phyloP scores from a whole-genome alignment of 1,140 invertebrate species.

The Leptoteleia sp. region DNA sequence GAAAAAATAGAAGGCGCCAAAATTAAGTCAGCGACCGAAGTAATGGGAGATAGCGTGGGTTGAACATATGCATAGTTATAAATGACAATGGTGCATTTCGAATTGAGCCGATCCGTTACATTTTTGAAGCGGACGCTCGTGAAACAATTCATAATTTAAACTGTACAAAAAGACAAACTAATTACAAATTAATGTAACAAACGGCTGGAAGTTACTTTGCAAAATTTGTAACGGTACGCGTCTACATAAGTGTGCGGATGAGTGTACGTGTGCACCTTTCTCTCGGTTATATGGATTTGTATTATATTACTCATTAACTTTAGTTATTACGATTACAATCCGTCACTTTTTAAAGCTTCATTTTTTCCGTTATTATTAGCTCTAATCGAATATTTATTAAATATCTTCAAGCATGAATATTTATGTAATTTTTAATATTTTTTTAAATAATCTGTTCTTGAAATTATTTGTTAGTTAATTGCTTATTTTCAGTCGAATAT shows the following conservation, averaged over 20 bases:
- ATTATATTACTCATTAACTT: no score
- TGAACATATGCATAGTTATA: conserved; percentile 66
- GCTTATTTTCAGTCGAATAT: conserved; percentile 5
- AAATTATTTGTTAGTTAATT: no score
- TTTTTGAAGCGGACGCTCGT: conserved; percentile 61
- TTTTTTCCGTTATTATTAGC: no score
- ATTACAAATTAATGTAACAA: conserved; percentile 57
- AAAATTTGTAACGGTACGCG: conserved; percentile 53
- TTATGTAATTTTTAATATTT: no score
- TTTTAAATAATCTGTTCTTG: no score
- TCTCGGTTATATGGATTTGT: conserved; percentile 8
- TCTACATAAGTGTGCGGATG: conserved; percentile 24
- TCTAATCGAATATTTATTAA: no score
- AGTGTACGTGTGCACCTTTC: neutral
- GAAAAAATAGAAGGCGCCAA: conserved; percentile 61
- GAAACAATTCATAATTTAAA: conserved; percentile 73
- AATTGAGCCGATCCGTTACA: conserved; percentile 63
- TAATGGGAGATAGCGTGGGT: conserved; percentile 77
- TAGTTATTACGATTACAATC: no score
- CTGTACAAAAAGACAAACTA: conserved; percentile 71
- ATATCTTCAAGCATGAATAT: no score
- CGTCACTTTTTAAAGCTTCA: no score
- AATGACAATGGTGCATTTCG: conserved; percentile 75
- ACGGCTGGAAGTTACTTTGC: conserved; percentile 71
- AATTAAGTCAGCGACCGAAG: conserved; percentile 70